Percentiles rank a stretch among this genome's conserved stretches.
These are phyloP conservation scores for Gavialis gangeticus DNA, from an alignment of 2,113 vertebrate genomes.

Conservation along the genomic window DNA sequence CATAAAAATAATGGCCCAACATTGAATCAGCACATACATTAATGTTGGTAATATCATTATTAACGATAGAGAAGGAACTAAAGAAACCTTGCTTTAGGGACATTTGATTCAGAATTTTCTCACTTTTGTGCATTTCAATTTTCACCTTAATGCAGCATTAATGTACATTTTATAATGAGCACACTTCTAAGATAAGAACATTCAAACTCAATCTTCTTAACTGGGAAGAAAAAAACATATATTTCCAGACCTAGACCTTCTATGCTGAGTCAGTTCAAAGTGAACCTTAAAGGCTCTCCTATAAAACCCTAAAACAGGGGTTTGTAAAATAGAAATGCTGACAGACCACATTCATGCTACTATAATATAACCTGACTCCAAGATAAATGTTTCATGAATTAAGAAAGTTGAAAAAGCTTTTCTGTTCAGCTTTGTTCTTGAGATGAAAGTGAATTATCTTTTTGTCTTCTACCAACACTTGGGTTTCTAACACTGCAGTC, in stretches of 20 bases:
- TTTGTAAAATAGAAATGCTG: constrained; percentile 76
- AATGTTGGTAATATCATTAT: neutral
- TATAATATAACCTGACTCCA: constrained; percentile 77
- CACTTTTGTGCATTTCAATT: constrained; percentile 25
- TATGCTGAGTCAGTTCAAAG: constrained; percentile 76
- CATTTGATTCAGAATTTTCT: neutral
- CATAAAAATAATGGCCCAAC: neutral
- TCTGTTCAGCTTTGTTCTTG: constrained; percentile 77
- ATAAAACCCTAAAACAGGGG: constrained; percentile 49
- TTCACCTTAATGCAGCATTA: neutral
- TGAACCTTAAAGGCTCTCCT: constrained; percentile 69
- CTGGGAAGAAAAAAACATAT: constrained; percentile 54
- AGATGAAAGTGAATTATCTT: constrained; percentile 84
- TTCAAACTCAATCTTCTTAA: constrained; percentile 66
- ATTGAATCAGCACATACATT: neutral
- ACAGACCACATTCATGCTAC: constrained; percentile 71
- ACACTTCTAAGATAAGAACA: constrained; percentile 27
- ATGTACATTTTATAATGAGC: neutral
- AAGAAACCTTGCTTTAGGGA: neutral
- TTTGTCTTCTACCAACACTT: constrained; percentile 73
- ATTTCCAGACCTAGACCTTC: constrained; percentile 66
- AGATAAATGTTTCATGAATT: constrained; percentile 86
- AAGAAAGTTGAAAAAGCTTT: constrained; percentile 74
- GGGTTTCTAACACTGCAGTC: constrained; percentile 73
- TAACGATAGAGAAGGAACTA: neutral